Evolutionary conservation across 35 echinoderm and acorn worm genomes (phyloP).

Genomic region (Heliocidaris tuberculata): DNA sequence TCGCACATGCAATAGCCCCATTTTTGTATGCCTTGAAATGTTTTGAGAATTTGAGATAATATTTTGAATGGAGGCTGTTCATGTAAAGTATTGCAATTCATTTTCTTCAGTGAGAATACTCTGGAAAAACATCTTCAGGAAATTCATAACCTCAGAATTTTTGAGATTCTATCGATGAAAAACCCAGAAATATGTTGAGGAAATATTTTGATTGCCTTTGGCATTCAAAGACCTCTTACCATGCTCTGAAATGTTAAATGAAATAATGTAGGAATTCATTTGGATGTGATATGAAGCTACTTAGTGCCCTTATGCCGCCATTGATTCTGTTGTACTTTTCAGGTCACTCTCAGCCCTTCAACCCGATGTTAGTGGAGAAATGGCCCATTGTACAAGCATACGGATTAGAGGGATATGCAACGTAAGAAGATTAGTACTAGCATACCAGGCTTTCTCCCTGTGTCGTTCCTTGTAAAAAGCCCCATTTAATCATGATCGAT

Average conservation of each 20-base stretch:
- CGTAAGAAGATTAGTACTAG: conserved; percentile 59
- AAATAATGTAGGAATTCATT: not conserved
- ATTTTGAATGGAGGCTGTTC: too few species aligned
- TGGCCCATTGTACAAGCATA: conserved; percentile 95
- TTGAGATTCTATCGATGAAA: not conserved
- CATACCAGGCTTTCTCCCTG: not conserved
- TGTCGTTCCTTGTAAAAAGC: not conserved
- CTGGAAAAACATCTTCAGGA: too few species aligned
- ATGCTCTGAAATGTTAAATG: not conserved
- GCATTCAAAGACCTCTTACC: not conserved
- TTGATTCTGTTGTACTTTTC: conserved; percentile 34
- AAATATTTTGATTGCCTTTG: not conserved
- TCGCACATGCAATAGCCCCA: too few species aligned
- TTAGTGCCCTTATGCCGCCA: not conserved
- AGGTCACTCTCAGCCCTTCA: conserved; percentile 76
- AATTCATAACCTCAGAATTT: not conserved
- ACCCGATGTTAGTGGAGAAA: conserved; percentile 93
- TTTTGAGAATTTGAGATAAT: too few species aligned
- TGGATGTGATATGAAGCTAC: not conserved
- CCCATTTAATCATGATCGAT: conserved; percentile 17
- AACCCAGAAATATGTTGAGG: not conserved
- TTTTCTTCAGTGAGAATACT: too few species aligned
- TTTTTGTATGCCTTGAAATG: too few species aligned
- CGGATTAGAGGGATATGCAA: conserved; percentile 90
- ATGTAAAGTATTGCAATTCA: too few species aligned